Base-by-base conservation (phyloP, 2,797 vertebrate genomes). In the Stomatorhinus walkeri region DNA sequence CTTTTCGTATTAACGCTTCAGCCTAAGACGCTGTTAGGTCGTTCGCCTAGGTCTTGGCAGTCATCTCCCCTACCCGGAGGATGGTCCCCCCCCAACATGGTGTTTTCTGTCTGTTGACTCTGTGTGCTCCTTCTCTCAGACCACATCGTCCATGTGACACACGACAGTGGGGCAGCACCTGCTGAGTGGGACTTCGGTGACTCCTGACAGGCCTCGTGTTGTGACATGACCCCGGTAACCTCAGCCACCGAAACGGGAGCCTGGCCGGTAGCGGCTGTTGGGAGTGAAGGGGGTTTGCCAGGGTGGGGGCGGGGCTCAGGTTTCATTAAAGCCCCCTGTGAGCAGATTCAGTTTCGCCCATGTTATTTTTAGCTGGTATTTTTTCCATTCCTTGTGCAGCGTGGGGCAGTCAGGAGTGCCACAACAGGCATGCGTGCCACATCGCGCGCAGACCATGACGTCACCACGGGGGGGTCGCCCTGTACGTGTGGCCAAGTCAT, bases 301-400 rank as follows among this genome's bases (percentile, higher is more conserved):
- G 89, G 56, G n/a, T 84, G 68, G 36, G 24, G 43, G 76, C 8
- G 81, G 56, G 48, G 4, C 92, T 95, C 94, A 90, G 92, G 92
- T 95, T 92, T 94, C 94, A 95, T 95, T 95, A 95, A 94, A 94
- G 90, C 91, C 91, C 91, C 92, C 81, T 32, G 51, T 64, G 40
- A 28, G 92, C 91, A 87, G 92, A 88, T 56, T 72, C 52, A 28
- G 76, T 68, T 88, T 19, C 19, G 22, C 14, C 46, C 4, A 48
- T 40, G 90, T 90, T 96, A 96, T 96, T 95, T 96, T 94, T 96
- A 96, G 95, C 89, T 84, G 88, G 90, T 91, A 91, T 93, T 94
- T 96, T 96, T 96, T 96, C 95, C 95, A 96, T 95, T 96, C 95
- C 95, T 94, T 95, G 93, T 95, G 94, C 94, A 94, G 95, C 83